Percentiles rank a stretch among this genome's conserved stretches.
phyloP scores from a whole-genome alignment of 2,888 invertebrate genomes.

The Rhagophthalmus giganteus region DNA sequence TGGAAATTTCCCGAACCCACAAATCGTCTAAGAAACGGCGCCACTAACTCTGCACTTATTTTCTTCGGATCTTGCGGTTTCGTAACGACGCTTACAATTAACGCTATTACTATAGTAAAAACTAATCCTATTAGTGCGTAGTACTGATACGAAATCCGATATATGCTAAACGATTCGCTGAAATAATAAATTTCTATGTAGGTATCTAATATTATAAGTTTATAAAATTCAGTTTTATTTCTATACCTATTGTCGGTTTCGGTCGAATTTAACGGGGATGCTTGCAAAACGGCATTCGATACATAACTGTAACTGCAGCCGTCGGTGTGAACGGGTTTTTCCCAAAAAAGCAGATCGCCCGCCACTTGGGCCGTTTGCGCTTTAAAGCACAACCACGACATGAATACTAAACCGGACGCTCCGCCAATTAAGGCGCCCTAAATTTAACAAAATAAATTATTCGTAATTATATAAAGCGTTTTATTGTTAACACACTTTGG shows the following conservation, averaged over 20 bases:
- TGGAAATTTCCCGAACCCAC: no score
- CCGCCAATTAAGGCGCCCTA: slow-evolving; percentile 74
- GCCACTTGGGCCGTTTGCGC: slow-evolving; percentile 69
- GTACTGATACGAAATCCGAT: neutral
- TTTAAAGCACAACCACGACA: slow-evolving; percentile 69
- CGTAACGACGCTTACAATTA: neutral
- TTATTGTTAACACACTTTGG: slow-evolving; percentile 54
- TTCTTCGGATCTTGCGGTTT: slow-evolving; percentile 58
- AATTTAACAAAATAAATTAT: neutral
- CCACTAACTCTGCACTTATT: slow-evolving; percentile 63
- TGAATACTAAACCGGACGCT: slow-evolving; percentile 62
- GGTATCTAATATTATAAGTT: no score
- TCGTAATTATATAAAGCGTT: neutral
- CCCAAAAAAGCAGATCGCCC: slow-evolving; percentile 64
- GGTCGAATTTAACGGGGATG: no score
- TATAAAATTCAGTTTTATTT: no score
- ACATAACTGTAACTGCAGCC: slow-evolving; percentile 69
- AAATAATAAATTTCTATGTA: neutral
- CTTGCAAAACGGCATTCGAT: no score
- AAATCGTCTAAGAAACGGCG: slow-evolving; percentile 66
- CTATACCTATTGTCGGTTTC: no score
- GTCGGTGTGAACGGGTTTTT: slow-evolving; percentile 65
- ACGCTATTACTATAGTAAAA: neutral
- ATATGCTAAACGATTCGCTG: neutral
- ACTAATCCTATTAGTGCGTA: neutral